phyloP scores from a whole-genome alignment of 2,797 vertebrate species.

The Acestrorhynchus altus region DNA sequence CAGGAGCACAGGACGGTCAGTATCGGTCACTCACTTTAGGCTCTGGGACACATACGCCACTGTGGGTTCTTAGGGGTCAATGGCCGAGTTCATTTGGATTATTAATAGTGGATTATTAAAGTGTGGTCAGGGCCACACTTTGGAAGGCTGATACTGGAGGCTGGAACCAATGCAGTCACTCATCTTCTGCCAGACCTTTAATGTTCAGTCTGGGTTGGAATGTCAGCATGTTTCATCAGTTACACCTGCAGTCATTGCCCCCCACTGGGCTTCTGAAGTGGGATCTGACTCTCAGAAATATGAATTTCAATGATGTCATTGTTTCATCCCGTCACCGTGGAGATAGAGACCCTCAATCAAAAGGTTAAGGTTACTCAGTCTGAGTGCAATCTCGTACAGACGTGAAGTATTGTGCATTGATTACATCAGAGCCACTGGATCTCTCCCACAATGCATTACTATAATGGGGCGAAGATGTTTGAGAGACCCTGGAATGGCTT shows the following conservation, averaged over 20 bases:
- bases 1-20: too few relatives aligned
- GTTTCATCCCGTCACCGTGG: background rate
- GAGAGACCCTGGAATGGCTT: too few relatives aligned
- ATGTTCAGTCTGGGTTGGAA: background rate
- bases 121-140: too few relatives aligned
- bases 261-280: background rate
- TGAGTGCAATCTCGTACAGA: background rate
- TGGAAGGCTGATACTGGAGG: too few relatives aligned
- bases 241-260: background rate
- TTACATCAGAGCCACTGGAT: background rate
- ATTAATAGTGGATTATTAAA: too few relatives aligned
- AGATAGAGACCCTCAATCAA: background rate
- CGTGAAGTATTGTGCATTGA: background rate
- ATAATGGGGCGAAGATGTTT: background rate
- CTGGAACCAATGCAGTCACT: too few relatives aligned
- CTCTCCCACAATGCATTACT: background rate
- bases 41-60: too few relatives aligned
- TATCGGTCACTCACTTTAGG: too few relatives aligned
- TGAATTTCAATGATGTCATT: background rate
- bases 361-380: background rate
- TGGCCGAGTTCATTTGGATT: too few relatives aligned
- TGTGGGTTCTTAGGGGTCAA: too few relatives aligned
- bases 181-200: too few relatives aligned
- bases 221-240: background rate
- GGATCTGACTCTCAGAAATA: background rate